Evolutionary conservation across 2,888 invertebrate genomes (phyloP).

Genomic region (Coleophora flavipennella): DNA sequence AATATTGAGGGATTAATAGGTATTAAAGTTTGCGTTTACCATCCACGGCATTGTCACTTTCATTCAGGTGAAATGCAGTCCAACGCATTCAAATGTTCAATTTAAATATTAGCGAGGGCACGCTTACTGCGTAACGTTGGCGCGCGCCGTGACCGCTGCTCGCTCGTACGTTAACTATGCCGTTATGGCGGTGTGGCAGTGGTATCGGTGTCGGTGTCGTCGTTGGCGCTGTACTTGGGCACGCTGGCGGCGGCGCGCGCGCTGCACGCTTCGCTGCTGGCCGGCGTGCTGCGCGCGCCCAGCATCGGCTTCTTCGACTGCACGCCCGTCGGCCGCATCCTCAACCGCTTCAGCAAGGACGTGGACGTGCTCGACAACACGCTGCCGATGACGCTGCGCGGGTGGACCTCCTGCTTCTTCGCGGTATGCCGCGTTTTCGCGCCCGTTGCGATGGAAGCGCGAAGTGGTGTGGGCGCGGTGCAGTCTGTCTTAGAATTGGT

Average conservation of each 20-base stretch:
- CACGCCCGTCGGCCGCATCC: slow-evolving; percentile 83
- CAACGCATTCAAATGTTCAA: too few species aligned
- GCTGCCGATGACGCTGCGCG: slow-evolving; percentile 80
- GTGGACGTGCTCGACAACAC: slow-evolving; percentile 80
- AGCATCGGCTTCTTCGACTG: slow-evolving; percentile 84
- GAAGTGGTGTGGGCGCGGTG: too few species aligned
- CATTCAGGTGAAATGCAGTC: too few species aligned
- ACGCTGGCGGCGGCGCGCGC: slow-evolving; percentile 74
- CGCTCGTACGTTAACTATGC: too few species aligned
- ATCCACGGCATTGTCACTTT: too few species aligned
- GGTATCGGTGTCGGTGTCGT: slow-evolving; percentile 76
- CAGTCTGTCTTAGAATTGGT: too few species aligned
- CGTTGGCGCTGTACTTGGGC: slow-evolving; percentile 78
- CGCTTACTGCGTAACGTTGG: too few species aligned
- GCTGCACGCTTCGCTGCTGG: slow-evolving; percentile 77
- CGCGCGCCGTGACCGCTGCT: too few species aligned
- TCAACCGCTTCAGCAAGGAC: slow-evolving; percentile 85
- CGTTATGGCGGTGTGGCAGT: slow-evolving; percentile 63
- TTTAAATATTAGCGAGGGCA: too few species aligned
- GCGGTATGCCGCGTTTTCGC: slow-evolving; percentile 70
- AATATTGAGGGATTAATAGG: too few species aligned
- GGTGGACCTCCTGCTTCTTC: slow-evolving; percentile 79
- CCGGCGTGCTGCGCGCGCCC: slow-evolving; percentile 77
- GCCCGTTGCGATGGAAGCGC: too few species aligned
- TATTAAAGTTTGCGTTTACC: too few species aligned